Percentiles rank a stretch among this genome's conserved stretches.
Conservation (phyloP, 2,888 invertebrate species). For the Cerceris rybyensis region DNA sequence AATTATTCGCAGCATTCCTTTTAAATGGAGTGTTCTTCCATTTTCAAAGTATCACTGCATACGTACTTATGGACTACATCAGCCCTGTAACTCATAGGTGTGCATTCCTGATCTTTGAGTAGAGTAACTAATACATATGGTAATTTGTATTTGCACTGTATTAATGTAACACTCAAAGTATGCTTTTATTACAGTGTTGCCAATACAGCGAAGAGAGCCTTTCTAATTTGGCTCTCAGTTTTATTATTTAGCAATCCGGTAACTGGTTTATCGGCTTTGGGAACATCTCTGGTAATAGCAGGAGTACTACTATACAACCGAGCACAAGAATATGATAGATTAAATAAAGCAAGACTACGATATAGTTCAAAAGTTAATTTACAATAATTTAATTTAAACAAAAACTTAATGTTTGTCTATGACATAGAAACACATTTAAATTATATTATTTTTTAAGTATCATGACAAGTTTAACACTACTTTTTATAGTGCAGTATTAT, state of each 20-base stretch:
- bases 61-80: constrained; percentile 90
- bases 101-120: neutral
- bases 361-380: constrained; percentile 77
- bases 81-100: constrained; percentile 91
- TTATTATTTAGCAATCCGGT: constrained; percentile 89
- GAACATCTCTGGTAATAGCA: constrained; percentile 87
- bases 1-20: constrained; percentile 84
- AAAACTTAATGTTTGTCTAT: constrained; percentile 27
- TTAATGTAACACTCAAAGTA: constrained; percentile 9
- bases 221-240: constrained; percentile 90
- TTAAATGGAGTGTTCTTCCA: constrained; percentile 90
- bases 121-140: neutral
- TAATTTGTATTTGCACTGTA: constrained; percentile 39
- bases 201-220: constrained; percentile 90
- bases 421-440: constrained; percentile 10
- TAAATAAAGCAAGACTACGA: constrained; percentile 70
- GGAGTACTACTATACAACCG: constrained; percentile 90
- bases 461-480: constrained; percentile 5
- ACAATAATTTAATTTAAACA: constrained; percentile 67
- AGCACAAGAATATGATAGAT: constrained; percentile 85
- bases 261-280: constrained; percentile 88
- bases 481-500: constrained; percentile 44
- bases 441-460: constrained; percentile 6
- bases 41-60: constrained; percentile 91
- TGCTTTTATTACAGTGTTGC: constrained; percentile 85